Percentiles rank a stretch among this genome's conserved stretches.
Conservation (phyloP, 1,140 invertebrate genomes). For the Nebria ingens region DNA sequence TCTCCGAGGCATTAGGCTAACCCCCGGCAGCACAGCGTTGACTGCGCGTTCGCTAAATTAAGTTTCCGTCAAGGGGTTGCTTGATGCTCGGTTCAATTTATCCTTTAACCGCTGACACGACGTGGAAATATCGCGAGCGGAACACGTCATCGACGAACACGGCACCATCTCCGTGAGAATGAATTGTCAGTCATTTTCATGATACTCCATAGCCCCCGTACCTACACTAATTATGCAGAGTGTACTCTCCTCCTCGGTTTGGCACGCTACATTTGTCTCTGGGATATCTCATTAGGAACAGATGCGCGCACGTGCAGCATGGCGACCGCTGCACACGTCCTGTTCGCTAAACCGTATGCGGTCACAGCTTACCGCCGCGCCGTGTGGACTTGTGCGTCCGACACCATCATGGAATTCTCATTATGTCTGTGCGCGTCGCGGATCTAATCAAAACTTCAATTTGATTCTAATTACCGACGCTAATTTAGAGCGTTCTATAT, state of each 20-base stretch:
- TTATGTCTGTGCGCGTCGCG: conserved; percentile 15
- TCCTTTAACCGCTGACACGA: conserved; percentile 8
- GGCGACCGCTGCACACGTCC: not conserved
- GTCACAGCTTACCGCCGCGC: not conserved
- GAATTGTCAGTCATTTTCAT: conserved; percentile 7
- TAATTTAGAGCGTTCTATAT: conserved; percentile 20
- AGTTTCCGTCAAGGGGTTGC: conserved; percentile 8
- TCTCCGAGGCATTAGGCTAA: conserved; percentile 1
- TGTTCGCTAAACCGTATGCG: too few relatives aligned
- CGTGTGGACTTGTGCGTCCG: not conserved
- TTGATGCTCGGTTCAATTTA: conserved; percentile 9
- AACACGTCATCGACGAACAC: conserved; percentile 4
- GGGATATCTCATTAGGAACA: not conserved
- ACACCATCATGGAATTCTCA: conserved; percentile 12
- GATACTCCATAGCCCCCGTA: not conserved
- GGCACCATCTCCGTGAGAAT: not conserved
- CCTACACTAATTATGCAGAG: not conserved
- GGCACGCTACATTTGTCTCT: conserved; percentile 3
- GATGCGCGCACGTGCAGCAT: not conserved
- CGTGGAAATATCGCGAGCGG: conserved; percentile 7
- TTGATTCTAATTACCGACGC: conserved; percentile 20
- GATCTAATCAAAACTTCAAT: conserved; percentile 22
- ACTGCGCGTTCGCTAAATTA: not conserved
- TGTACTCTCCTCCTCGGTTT: not conserved
- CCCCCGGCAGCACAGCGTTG: conserved; percentile 1